These are phyloP conservation scores for Stenopsyche tienmushanensis DNA, from an alignment of 1,140 invertebrate species.

Conservation along the genomic window DNA sequence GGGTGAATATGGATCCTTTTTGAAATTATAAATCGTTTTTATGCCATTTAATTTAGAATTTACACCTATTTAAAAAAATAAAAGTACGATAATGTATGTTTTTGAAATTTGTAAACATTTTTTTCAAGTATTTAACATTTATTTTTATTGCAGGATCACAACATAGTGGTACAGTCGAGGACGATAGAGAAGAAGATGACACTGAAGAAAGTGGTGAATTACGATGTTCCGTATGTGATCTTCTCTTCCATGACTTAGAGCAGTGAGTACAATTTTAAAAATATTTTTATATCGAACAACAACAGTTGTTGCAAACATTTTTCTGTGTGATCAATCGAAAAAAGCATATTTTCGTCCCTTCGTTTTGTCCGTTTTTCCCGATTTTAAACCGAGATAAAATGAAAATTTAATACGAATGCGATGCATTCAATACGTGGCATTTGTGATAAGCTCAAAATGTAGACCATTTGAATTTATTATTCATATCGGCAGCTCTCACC, in stretches of 20 bases:
- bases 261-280: slow-evolving; percentile 59
- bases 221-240: slow-evolving; percentile 70
- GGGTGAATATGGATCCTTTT: too few species aligned
- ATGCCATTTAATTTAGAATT: neutral
- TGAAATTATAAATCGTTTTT: too few species aligned
- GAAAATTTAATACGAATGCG: slow-evolving; percentile 16
- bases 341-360: neutral
- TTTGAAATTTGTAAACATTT: too few species aligned
- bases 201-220: slow-evolving; percentile 64
- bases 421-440: slow-evolving; percentile 14
- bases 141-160: slow-evolving; percentile 60
- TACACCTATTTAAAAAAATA: neutral
- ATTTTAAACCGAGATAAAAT: neutral
- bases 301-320: too few species aligned
- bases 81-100: neutral
- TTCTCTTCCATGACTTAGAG: slow-evolving; percentile 68
- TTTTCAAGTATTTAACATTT: neutral
- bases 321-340: too few species aligned
- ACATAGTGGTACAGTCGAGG: slow-evolving; percentile 63
- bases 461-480: slow-evolving; percentile 27
- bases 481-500: slow-evolving; percentile 17
- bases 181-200: slow-evolving; percentile 59
- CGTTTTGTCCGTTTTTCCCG: neutral
- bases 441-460: slow-evolving; percentile 26
- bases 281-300: too few species aligned